Evolutionary conservation across 2,888 invertebrate genomes (phyloP).

Genomic region (Parnassius glacialis): DNA sequence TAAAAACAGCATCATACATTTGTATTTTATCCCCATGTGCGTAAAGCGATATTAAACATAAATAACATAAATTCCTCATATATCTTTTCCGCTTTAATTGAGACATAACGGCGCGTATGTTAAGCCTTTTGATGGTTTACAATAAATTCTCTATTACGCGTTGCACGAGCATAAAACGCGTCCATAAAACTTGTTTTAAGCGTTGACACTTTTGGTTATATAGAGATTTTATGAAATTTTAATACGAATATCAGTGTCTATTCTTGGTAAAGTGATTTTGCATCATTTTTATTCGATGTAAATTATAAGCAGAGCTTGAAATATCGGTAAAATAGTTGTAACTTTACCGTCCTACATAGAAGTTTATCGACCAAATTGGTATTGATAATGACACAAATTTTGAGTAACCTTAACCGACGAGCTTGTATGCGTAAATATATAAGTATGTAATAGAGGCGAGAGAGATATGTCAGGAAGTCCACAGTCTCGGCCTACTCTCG

Average conservation of each 20-base stretch:
- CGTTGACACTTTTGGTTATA: conserved; percentile 22
- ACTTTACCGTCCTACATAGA: too few relatives aligned
- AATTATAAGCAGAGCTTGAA: too few relatives aligned
- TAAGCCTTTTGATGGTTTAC: conserved; percentile 15
- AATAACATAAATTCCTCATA: conserved; percentile 10
- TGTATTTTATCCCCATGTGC: not conserved
- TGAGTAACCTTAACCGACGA: too few relatives aligned
- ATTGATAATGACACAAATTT: too few relatives aligned
- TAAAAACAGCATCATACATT: too few relatives aligned
- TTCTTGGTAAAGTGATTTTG: not conserved
- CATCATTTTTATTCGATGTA: too few relatives aligned
- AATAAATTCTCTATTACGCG: conserved; percentile 22
- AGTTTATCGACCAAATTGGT: too few relatives aligned
- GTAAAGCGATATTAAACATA: conserved; percentile 4
- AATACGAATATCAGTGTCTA: conserved; percentile 6
- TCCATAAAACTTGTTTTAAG: conserved; percentile 17
- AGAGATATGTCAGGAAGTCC: too few relatives aligned
- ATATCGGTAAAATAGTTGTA: too few relatives aligned
- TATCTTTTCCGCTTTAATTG: conserved; percentile 19
- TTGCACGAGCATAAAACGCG: conserved; percentile 9
- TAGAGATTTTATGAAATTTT: conserved; percentile 16
- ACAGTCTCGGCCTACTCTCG: too few relatives aligned
- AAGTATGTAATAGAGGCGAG: too few relatives aligned
- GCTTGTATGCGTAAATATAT: too few relatives aligned
- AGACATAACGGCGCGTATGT: conserved; percentile 16